These are phyloP conservation scores for Saxidomus purpurata DNA, from an alignment of 1,140 invertebrate species.

Conservation along the genomic window DNA sequence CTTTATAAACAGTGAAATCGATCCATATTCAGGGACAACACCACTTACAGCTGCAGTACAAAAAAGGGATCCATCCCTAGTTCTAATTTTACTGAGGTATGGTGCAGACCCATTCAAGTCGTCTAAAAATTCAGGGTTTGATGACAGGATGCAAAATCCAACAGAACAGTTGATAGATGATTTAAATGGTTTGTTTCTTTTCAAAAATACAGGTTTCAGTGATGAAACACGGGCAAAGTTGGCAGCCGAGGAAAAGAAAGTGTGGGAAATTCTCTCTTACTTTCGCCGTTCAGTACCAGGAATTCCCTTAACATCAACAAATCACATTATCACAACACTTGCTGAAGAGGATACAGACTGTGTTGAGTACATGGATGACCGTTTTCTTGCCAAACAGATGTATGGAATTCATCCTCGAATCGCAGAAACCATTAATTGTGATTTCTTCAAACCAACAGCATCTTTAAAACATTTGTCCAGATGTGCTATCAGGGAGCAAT, in stretches of 20 bases:
- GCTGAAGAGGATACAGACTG: background rate
- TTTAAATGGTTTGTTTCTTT: conserved; percentile 59
- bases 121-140: background rate
- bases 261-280: conserved; percentile 25
- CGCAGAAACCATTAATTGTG: conserved; percentile 23
- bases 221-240: conserved; percentile 29
- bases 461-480: conserved; percentile 57
- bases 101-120: conserved; percentile 54
- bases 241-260: conserved; percentile 40
- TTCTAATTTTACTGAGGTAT: conserved; percentile 48
- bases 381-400: background rate
- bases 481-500: conserved; percentile 27
- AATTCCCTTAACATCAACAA: conserved; percentile 36
- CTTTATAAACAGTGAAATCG: conserved; percentile 31
- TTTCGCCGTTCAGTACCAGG: conserved; percentile 35
- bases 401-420: conserved; percentile 55
- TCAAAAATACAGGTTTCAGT: conserved; percentile 58
- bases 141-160: conserved; percentile 27
- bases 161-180: conserved; percentile 62
- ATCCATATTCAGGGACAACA: background rate
- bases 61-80: conserved; percentile 46
- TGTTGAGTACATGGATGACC: background rate
- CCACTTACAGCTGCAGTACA: conserved; percentile 48
- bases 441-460: conserved; percentile 33
- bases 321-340: conserved; percentile 28